Base-by-base conservation (phyloP, 1,140 invertebrate species). In the Eueides isabella region DNA sequence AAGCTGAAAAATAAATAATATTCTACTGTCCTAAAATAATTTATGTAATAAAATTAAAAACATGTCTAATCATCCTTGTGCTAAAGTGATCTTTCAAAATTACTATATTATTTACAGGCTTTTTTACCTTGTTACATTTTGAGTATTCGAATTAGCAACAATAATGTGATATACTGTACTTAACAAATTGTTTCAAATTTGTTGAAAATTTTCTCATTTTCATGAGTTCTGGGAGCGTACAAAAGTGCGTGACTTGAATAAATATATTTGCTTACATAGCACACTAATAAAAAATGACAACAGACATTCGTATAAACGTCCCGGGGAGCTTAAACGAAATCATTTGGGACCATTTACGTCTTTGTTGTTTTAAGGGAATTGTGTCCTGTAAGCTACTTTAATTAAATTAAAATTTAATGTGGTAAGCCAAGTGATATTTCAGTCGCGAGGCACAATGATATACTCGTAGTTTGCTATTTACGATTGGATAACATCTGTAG, bases 171-270 rank as follows among this genome's bases (percentile, higher is more conserved):
- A 5, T 5, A 38, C 12, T 55, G 48, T 55, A 55, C 48, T 55
- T 11, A 55, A 55, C 11, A 55, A 55, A 26, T 55, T 55, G 48
- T 23, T 26, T 26, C 48, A 55, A 44, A 55, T 55, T 55, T 23
- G 48, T 55, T 12, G 48, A 55, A 55, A 55, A 69, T 69, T 29
- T 69, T 67, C 29, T 33, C 29, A 31, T 69, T 33, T 61, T 61
- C 74, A 72, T 76, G 70, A 75, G 70, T 75, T 75, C 67, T 65
- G 55, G 68, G 41, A 65, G 67, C 65, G 69, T 72, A 76, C 65
- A 66, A 30, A 28, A 33, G 69, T 61, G 61, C 70, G 74, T 71
- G 74, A 76, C 74, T 76, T 19, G 74, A 75, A 78, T 77, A 73
- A 67, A 64, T 71, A 81, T 55, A 55, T 55, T 55, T 26, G 41